Conservation (phyloP, 1,140 invertebrate species). For the Grapholita molesta region DNA sequence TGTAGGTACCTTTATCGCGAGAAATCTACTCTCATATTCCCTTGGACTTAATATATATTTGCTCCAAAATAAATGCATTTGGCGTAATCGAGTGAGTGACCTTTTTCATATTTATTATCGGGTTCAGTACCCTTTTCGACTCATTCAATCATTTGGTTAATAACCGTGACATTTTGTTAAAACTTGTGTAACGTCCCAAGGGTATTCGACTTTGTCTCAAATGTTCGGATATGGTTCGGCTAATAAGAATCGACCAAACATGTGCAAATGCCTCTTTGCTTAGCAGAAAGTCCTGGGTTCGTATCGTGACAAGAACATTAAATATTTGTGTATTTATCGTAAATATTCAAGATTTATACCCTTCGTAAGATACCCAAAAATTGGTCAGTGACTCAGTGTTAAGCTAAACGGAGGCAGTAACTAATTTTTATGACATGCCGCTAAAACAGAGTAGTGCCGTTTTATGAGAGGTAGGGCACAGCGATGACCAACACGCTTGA, state of each 20-base stretch:
- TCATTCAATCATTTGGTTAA: conserved; percentile 7
- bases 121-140: conserved; percentile 3
- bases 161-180: background rate
- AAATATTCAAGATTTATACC: no score
- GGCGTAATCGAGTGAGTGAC: background rate
- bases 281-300: no score
- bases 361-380: no score
- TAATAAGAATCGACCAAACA: no score
- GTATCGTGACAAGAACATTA: no score
- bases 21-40: background rate
- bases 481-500: no score
- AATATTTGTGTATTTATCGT: no score
- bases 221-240: background rate
- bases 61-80: conserved; percentile 1
- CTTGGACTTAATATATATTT: conserved; percentile 6
- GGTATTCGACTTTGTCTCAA: background rate
- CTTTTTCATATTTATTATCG: background rate
- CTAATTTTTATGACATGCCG: background rate
- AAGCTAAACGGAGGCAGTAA: background rate
- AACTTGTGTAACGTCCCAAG: background rate
- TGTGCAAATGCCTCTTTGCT: no score
- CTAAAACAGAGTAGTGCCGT: background rate
- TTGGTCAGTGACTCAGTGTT: background rate
- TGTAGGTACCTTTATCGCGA: background rate
- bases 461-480: background rate